phyloP scores from a whole-genome alignment of 2,797 vertebrate species.

The Atherinosoma microstoma region DNA sequence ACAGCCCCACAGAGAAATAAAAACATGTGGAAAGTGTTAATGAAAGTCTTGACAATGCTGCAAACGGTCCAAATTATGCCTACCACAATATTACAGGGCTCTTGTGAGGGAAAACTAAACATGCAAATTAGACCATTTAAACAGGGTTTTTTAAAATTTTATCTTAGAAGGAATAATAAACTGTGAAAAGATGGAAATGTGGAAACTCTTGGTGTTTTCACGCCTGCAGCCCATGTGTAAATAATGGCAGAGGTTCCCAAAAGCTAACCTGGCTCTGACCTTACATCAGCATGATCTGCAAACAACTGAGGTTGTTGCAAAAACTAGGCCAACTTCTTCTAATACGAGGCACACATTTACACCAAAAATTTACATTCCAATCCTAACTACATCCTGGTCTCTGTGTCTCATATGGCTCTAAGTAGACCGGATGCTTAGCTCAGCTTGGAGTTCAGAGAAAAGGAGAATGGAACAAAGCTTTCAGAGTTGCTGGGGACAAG shows the following conservation, averaged over 20 bases:
- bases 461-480: slow-evolving; percentile 55
- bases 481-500: slow-evolving; percentile 65
- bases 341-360: slow-evolving; percentile 35
- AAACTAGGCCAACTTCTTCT: slow-evolving; percentile 35
- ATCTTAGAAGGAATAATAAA: not conserved
- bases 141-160: not conserved
- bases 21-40: slow-evolving; percentile 31
- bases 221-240: not conserved
- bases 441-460: slow-evolving; percentile 52
- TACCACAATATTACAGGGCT: not conserved
- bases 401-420: slow-evolving; percentile 53
- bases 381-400: slow-evolving; percentile 71
- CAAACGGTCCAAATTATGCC: slow-evolving; percentile 13
- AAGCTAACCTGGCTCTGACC: slow-evolving; percentile 4
- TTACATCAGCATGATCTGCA: slow-evolving; percentile 20
- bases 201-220: not conserved
- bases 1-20: slow-evolving; percentile 16
- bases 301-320: slow-evolving; percentile 14
- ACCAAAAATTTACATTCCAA: slow-evolving; percentile 59
- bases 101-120: slow-evolving; percentile 1
- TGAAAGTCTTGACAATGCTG: not conserved
- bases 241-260: slow-evolving; percentile 5
- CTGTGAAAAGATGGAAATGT: slow-evolving; percentile 7
- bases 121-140: slow-evolving; percentile 11
- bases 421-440: slow-evolving; percentile 70